Evolutionary conservation across 2,797 vertebrate genomes (phyloP).

Genomic region (Helicolenus hilgendorfi): DNA sequence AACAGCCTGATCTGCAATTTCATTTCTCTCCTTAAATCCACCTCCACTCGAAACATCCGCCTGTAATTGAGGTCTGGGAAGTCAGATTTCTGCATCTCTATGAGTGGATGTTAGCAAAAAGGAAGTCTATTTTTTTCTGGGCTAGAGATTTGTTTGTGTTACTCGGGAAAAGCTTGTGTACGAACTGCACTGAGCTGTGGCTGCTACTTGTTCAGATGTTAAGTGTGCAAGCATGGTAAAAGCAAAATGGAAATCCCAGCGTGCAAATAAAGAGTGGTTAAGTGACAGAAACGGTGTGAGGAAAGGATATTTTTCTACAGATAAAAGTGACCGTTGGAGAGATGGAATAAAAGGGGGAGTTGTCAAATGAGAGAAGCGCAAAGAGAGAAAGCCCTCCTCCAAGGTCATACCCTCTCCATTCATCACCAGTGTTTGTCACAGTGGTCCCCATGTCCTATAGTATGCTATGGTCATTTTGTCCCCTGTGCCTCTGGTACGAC

Average conservation of each 20-base stretch:
- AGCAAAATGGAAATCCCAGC: not conserved
- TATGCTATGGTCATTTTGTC: constrained; percentile 26
- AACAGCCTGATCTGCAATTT: constrained; percentile 19
- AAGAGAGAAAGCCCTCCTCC: constrained; percentile 24
- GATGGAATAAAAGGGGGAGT: constrained; percentile 14
- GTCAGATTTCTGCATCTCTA: constrained; percentile 21
- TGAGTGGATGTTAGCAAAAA: not conserved
- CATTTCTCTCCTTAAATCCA: constrained; percentile 2
- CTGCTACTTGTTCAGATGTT: not conserved
- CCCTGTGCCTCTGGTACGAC: constrained; percentile 34
- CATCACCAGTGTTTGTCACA: constrained; percentile 57
- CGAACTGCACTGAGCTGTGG: not conserved
- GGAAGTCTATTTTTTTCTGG: not conserved
- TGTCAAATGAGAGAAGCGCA: constrained; percentile 19
- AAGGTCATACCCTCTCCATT: constrained; percentile 66
- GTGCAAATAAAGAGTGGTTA: constrained; percentile 5
- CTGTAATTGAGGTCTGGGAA: constrained; percentile 42
- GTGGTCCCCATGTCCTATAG: constrained; percentile 4
- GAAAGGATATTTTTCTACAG: constrained; percentile 18
- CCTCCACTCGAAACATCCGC: not conserved
- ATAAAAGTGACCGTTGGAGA: constrained; percentile 14
- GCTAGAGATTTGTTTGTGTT: constrained; percentile 19
- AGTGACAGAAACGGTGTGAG: not conserved
- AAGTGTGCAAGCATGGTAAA: not conserved
- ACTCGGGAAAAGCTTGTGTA: not conserved